Evolutionary conservation across 2,113 vertebrate species (phyloP).

Genomic region (Catharus bicknelli): DNA sequence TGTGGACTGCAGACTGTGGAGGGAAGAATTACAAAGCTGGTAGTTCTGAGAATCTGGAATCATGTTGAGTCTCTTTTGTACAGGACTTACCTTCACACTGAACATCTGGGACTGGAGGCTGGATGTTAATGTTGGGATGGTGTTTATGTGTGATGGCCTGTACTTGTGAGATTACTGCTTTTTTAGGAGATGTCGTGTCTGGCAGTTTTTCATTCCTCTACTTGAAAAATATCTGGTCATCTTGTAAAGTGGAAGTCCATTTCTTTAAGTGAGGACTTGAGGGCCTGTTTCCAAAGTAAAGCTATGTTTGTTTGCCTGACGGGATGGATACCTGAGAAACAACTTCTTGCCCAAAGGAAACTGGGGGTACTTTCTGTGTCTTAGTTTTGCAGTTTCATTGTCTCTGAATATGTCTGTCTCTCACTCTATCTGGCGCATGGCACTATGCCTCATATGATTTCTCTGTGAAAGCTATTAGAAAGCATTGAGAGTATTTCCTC

Average conservation of each 20-base stretch:
- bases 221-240: neutral
- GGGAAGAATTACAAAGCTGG: neutral
- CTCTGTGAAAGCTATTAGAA: neutral
- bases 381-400: neutral
- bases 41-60: neutral
- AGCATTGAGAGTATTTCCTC: neutral
- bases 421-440: neutral
- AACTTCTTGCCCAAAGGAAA: neutral
- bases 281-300: neutral
- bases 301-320: neutral
- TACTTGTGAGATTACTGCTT: neutral
- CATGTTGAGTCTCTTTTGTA: fast-evolving
- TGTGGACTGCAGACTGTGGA: neutral
- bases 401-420: neutral
- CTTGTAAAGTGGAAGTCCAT: neutral
- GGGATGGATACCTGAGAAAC: neutral
- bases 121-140: neutral
- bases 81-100: neutral
- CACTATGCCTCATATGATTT: neutral
- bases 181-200: neutral
- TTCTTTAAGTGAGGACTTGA: neutral
- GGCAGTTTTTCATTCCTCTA: neutral
- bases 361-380: neutral
- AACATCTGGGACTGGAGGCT: neutral
- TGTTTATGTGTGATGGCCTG: neutral